Conservation (phyloP, 1,140 invertebrate species). For the Tetramorium parvispinum region DNA sequence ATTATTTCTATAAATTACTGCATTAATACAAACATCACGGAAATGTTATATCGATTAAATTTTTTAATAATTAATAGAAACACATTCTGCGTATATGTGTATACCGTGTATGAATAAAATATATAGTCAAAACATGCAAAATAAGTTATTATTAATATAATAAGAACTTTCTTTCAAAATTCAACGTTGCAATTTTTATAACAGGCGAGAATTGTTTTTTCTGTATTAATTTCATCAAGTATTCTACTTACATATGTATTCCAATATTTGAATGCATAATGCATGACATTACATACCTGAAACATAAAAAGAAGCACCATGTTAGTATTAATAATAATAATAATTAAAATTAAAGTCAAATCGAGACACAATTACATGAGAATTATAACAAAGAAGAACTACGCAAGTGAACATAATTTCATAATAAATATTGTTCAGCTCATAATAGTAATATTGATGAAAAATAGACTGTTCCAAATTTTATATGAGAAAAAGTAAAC, state of each 20-base stretch:
- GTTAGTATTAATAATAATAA: neutral
- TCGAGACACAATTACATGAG: neutral
- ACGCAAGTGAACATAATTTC: neutral
- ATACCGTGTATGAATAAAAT: neutral
- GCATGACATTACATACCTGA: constrained; percentile 39
- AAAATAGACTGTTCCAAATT: neutral
- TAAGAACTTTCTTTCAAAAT: neutral
- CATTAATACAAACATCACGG: constrained; percentile 1
- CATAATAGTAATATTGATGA: neutral
- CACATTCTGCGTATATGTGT: neutral
- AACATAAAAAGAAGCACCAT: constrained; percentile 41
- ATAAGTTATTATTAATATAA: neutral
- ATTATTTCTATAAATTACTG: neutral
- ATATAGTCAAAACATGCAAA: neutral
- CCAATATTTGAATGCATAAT: neutral
- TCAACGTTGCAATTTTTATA: neutral
- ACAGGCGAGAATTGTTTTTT: neutral
- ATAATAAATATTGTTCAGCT: neutral
- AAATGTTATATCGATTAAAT: neutral
- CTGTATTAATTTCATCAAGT: neutral
- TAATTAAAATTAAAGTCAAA: neutral
- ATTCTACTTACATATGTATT: constrained; percentile 8
- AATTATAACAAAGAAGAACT: neutral
- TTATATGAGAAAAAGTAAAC: neutral
- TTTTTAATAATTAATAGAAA: neutral